phyloP scores from a whole-genome alignment of 1,140 invertebrate species.

The Atopsyche davidsoni region DNA sequence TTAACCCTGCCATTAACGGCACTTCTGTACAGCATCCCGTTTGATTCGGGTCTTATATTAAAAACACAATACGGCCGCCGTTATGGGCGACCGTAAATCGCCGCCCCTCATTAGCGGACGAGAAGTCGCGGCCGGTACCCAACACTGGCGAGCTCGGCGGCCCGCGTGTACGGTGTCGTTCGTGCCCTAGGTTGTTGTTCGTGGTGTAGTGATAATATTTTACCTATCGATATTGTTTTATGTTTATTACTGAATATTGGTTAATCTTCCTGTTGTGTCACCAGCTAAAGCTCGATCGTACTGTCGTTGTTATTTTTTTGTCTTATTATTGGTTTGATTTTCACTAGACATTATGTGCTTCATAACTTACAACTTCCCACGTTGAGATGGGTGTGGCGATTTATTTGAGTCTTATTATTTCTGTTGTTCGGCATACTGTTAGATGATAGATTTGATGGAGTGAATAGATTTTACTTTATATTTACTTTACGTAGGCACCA shows the following conservation, averaged over 20 bases:
- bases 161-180: constrained; percentile 39
- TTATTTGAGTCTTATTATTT: constrained; percentile 17
- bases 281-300: constrained; percentile 31
- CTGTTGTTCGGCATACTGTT: constrained; percentile 23
- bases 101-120: no score
- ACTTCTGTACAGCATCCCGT: constrained; percentile 11
- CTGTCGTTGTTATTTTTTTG: constrained; percentile 24
- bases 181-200: constrained; percentile 47
- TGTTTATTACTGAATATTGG: constrained; percentile 24
- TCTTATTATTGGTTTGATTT: constrained; percentile 26
- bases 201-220: constrained; percentile 30
- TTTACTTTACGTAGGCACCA: constrained; percentile 15
- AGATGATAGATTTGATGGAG: constrained; percentile 26
- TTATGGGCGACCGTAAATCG: constrained; percentile 12
- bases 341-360: constrained; percentile 30
- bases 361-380: constrained; percentile 24
- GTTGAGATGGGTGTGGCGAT: constrained; percentile 23
- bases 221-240: constrained; percentile 29
- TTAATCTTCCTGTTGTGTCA: constrained; percentile 30
- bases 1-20: constrained; percentile 22
- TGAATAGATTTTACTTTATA: constrained; percentile 27
- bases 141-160: constrained; percentile 20
- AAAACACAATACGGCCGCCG: constrained; percentile 7
- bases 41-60: constrained; percentile 16
- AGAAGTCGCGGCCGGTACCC: no score